phyloP scores from a whole-genome alignment of 2,888 invertebrate species.

The Panzeria rudis region DNA sequence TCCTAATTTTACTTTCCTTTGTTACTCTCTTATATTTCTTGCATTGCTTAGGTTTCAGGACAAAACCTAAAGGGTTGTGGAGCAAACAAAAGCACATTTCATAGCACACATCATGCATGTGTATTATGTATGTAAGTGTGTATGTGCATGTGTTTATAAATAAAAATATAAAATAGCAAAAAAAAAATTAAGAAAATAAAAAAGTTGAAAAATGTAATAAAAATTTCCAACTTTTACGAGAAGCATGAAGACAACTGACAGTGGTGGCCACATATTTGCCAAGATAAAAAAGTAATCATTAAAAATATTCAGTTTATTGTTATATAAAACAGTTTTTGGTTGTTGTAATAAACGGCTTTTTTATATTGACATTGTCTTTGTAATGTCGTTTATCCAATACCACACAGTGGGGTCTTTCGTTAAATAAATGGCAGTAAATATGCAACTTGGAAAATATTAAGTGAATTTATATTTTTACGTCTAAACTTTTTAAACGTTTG shows the following conservation, averaged over 20 bases:
- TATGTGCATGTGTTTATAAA: not conserved
- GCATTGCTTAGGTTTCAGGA: not conserved
- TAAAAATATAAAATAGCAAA: not conserved
- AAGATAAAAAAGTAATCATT: not conserved
- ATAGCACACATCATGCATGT: constrained; percentile 2
- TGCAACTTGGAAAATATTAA: too few relatives aligned
- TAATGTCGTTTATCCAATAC: not conserved
- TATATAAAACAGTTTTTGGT: not conserved
- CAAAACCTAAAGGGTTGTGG: not conserved
- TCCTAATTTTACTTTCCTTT: constrained; percentile 28
- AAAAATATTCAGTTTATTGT: not conserved
- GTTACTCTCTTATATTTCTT: constrained; percentile 4
- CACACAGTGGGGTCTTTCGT: not conserved
- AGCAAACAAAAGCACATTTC: not conserved
- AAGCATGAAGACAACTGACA: not conserved
- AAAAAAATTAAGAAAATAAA: not conserved
- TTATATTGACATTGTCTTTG: not conserved
- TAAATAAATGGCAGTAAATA: not conserved
- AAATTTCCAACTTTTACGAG: not conserved
- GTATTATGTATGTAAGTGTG: too few relatives aligned
- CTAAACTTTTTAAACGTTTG: too few relatives aligned
- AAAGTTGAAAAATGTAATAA: not conserved
- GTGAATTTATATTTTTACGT: too few relatives aligned
- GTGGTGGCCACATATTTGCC: not conserved
- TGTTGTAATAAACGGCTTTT: not conserved